Conservation (phyloP, 2,113 vertebrate species). For the Alligator mississippiensis region DNA sequence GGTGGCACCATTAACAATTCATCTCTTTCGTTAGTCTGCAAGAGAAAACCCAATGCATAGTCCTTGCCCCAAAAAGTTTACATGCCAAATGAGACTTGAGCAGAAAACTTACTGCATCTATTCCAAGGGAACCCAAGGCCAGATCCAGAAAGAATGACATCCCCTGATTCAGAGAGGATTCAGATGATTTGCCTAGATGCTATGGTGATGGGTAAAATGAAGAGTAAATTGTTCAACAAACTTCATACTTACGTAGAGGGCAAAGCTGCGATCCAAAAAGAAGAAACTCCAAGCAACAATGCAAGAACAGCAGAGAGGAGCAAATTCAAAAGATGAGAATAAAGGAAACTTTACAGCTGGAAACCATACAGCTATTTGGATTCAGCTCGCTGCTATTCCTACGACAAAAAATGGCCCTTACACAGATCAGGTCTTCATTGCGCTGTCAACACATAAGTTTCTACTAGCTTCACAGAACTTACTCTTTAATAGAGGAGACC, state of each 20-base stretch:
- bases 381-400: not conserved
- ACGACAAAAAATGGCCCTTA: not conserved
- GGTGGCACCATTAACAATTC: not conserved
- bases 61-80: not conserved
- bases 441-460: not conserved
- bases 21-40: not conserved
- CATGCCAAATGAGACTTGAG: not conserved
- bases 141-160: not conserved
- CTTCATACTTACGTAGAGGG: not conserved
- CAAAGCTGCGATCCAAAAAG: not conserved
- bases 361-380: not conserved
- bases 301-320: not conserved
- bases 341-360: not conserved
- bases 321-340: not conserved
- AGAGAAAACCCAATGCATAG: not conserved
- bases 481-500: not conserved
- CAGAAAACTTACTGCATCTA: not conserved
- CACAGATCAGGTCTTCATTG: fast-evolving
- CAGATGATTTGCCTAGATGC: not conserved
- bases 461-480: not conserved
- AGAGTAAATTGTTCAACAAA: not conserved
- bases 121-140: not conserved
- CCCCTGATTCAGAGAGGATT: not conserved
- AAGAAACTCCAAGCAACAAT: not conserved
- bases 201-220: not conserved